Evolutionary conservation across 2,797 vertebrate species (phyloP), one percentile per base, ranked within the genome.

Genomic region (Bucorvus abyssinicus): DNA sequence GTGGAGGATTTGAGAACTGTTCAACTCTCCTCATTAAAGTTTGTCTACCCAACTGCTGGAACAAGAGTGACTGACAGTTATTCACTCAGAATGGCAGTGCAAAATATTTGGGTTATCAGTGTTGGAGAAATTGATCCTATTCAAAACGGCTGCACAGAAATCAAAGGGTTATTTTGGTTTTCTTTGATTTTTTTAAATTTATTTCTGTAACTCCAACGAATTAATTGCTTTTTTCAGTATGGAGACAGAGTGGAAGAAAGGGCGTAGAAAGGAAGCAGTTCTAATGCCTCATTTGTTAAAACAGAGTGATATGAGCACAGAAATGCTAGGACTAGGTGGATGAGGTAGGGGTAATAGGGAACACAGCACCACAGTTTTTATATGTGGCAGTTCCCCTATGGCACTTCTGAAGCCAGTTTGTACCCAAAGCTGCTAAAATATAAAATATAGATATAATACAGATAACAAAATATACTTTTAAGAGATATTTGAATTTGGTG

Each of bases 301-400:
- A 36, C 44, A 16, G 17, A 68, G 6, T 61, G 15, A 3, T 15
- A 23, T 7, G 16, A 71, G 21, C 22, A 55, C 20, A 27, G 52
- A 53, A 84, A 26, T 42, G 10, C 18, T 9, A 9, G 16, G 30
- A 24, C 22, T 36, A 16, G 13, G 26, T 83, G 16, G 2, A 22
- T 4, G 20, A 69, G 6, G 5, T 23, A 59, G 40, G 21, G 4
- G 8, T 1, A 4, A 26, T 45, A 20, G 17, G 6, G 3, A 16
- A 57, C 19, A 36, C 36, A 57, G 16, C 10, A 55, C 13, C 36
- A 7, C 7, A 4, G 23, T 44, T 73, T 80, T 61, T 52, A 4
- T 32, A n/a, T 11, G 7, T 55, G 20, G 12, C 42, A 73, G 8
- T 63, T 47, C 27, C 17, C 19, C 12, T 47, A 34, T 20, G 2